phyloP scores from a whole-genome alignment of 2,888 invertebrate species.

The Luperina testacea region DNA sequence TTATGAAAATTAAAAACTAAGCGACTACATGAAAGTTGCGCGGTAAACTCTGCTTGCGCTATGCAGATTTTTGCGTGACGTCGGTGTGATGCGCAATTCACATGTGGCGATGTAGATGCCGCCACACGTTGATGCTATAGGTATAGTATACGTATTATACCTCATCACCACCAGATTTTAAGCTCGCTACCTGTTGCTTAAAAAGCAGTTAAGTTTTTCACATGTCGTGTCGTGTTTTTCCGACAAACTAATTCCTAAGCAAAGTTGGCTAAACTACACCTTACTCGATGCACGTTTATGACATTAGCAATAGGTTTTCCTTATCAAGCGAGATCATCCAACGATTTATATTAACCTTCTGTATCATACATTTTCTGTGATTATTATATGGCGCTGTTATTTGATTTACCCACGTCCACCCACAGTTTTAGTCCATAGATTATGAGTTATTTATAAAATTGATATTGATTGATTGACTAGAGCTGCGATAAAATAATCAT shows the following conservation, averaged over 20 bases:
- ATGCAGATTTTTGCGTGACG: not conserved
- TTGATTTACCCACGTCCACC: slow-evolving; percentile 34
- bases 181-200: not conserved
- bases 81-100: not conserved
- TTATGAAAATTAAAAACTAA: not conserved
- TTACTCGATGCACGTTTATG: not conserved
- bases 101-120: not conserved
- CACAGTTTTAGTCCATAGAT: slow-evolving; percentile 2
- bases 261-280: not conserved
- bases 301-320: not conserved
- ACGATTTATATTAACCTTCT: slow-evolving; percentile 26
- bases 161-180: not conserved
- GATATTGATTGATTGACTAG: slow-evolving; percentile 26
- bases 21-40: not conserved
- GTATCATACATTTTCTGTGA: not conserved
- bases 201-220: not conserved
- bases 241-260: too few relatives aligned
- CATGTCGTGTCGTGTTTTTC: too few relatives aligned
- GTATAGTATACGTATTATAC: not conserved
- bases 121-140: not conserved
- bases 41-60: not conserved
- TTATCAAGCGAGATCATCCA: not conserved
- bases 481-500: slow-evolving; percentile 4
- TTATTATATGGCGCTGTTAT: slow-evolving; percentile 24
- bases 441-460: slow-evolving; percentile 44